Evolutionary conservation across 2,888 invertebrate species (phyloP), one percentile per base, ranked within the genome.

Genomic region (Limnephilus marmoratus): DNA sequence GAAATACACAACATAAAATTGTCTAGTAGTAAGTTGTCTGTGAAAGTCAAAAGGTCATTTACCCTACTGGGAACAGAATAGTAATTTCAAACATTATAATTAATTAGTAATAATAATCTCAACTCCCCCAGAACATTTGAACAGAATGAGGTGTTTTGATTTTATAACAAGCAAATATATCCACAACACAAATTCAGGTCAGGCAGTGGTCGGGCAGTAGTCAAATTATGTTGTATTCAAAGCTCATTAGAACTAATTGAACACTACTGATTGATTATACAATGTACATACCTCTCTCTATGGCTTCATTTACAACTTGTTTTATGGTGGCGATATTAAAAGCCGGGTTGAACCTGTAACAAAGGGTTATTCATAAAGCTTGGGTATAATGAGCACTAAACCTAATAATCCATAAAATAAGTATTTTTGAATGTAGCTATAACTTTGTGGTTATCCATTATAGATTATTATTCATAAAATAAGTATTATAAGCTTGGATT

Each of bases 291-390:
- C 98, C 98, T 97, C 98, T 97, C 96, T 98, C 98, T 94, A 98
- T 98, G 94, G 98, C 98, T 96, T 98, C 98, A 97, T 98, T 98
- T 96, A 99, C 98, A 95, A 98, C 98, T 97, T 99, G 98, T 95
- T 98, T 98, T 96, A 99, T 98, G 94, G 98, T 98, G 95, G 98
- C 98, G 97, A 98, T 98, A 95, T 98, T 98, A 96, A 98, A 98
- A 94, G 98, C 98, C 95, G 98, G 98, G 97, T 98, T 98, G 96
- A 98, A 98, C 97, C 98, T 98, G 97, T 93, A 96, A 96, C 68
- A 68, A n/a, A 68, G 68, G 68, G 24, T 24, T 68, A 68, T 68
- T n/a, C 68, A 68, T 68, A 68, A n/a, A 68, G 68, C 24, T 68
- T 68, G 68, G n/a, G 9, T 24, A 68, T 68, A n/a, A 68, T n/a